Conservation (phyloP, 1,140 invertebrate species). For the Rhopalosiphum maidis region DNA sequence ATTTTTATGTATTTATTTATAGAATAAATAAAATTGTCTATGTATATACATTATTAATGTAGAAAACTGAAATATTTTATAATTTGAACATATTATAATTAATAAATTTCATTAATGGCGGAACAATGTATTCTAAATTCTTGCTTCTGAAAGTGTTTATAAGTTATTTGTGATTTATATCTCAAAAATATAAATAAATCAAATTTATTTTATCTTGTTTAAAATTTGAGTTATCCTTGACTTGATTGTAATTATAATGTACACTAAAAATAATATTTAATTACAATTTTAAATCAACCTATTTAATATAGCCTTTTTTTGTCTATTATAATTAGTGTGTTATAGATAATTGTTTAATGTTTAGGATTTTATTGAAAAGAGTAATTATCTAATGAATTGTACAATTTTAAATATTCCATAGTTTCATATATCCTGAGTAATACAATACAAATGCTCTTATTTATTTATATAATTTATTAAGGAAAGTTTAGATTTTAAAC, state of each 20-base stretch:
- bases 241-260: not conserved
- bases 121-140: not conserved
- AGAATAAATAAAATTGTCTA: not conserved
- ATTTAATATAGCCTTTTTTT: not conserved
- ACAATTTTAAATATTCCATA: not conserved
- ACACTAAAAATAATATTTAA: not conserved
- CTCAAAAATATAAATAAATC: not conserved
- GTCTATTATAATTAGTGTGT: too few species aligned
- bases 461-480: not conserved
- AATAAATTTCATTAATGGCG: not conserved
- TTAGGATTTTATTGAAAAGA: not conserved
- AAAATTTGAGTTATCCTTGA: not conserved
- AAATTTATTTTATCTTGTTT: not conserved
- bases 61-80: not conserved
- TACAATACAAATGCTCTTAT: not conserved
- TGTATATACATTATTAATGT: not conserved
- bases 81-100: not conserved
- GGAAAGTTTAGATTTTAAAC: not conserved
- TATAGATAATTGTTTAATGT: not conserved
- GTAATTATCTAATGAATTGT: not conserved
- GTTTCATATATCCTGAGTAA: not conserved
- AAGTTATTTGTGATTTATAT: not conserved
- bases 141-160: not conserved
- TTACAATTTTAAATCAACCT: not conserved
- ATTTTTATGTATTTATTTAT: not conserved